Base-by-base conservation (phyloP, 2,888 invertebrate genomes). In the Sussaba pulchella region DNA sequence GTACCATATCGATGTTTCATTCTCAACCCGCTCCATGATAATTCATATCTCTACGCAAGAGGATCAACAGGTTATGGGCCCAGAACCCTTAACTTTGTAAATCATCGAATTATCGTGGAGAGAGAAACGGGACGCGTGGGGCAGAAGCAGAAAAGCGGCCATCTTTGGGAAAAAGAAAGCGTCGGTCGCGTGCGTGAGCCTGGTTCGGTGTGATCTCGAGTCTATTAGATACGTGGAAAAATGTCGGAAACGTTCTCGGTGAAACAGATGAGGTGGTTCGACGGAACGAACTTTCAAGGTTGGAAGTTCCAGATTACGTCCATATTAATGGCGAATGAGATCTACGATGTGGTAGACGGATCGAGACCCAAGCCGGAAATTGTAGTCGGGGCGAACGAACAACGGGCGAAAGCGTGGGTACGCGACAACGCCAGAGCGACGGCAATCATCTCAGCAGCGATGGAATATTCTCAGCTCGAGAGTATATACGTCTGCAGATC, bases 401-500 rank as follows among this genome's bases (percentile, higher is more conserved):
- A 10, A 21, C 45, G 26, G 1, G 41, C 17, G 50, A 76, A 63
- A 14, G 63, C 47, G 0, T 85, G 85, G 82, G 17, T 63, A 1
- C 64, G 59, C 14, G 82, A 82, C 39, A 66, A 84, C 61, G 74
- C 79, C 0, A 81, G 78, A 36, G 84, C 83, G 19, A 77, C 79
- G 26, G 81, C 73, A 21, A 59, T 82, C 6, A 84, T 84, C 12
- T 64, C 67, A 1, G 66, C 78, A 2, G 47, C 84, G 4, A 67
- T 82, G 52, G 80, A 78, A 31, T 36, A 67, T 5, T 76, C 63
- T 9, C 54, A 67, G 52, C 14, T 82, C 12, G 57, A 57, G 8
- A 81, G 78, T 54, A 41, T 85, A 3, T 4, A 82, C 43, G 83
- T 85, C 82, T 86, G 85, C 52, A 39, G 63, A 21, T 78, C 70